phyloP scores from a whole-genome alignment of 2,888 invertebrate species.

The Tachina fera region DNA sequence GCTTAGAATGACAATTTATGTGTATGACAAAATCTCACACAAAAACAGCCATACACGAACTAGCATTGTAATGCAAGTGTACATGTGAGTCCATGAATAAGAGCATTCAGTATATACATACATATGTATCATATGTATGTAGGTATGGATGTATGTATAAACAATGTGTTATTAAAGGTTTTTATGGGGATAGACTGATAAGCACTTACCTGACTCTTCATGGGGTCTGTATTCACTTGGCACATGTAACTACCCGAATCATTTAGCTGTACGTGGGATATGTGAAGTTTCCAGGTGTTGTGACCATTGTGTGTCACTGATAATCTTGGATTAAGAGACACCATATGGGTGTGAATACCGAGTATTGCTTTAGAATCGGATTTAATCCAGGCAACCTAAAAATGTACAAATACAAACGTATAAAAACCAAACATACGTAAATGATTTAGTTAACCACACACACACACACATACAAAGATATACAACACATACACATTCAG shows the following conservation, averaged over 20 bases:
- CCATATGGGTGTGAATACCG: conserved; percentile 95
- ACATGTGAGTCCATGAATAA: conserved; percentile 8
- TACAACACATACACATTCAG: conserved; percentile 2
- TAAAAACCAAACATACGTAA: conserved; percentile 54
- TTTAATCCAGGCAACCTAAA: conserved; percentile 96
- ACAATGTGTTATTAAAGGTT: conserved; percentile 46
- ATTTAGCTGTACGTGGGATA: conserved; percentile 94
- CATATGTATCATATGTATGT: neutral
- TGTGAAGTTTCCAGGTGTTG: conserved; percentile 96
- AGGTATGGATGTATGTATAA: neutral
- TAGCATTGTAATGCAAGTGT: conserved; percentile 5
- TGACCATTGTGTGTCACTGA: conserved; percentile 96
- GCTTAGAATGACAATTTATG: conserved; percentile 68
- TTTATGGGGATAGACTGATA: conserved; percentile 65
- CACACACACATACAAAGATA: neutral
- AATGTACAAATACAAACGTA: conserved; percentile 73
- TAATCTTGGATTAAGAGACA: conserved; percentile 92
- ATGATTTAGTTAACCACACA: conserved; percentile 44
- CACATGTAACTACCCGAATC: conserved; percentile 98
- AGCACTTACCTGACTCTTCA: conserved; percentile 91
- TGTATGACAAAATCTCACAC: conserved; percentile 28
- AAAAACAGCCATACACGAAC: neutral
- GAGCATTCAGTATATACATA: neutral
- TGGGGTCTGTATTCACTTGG: conserved; percentile 95
- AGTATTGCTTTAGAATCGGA: conserved; percentile 94